A percentile compares a stretch with the other conserved stretches of the same genome.
Evolutionary conservation across 2,797 vertebrate species (phyloP).

Genomic region (Myripristis jacobus): DNA sequence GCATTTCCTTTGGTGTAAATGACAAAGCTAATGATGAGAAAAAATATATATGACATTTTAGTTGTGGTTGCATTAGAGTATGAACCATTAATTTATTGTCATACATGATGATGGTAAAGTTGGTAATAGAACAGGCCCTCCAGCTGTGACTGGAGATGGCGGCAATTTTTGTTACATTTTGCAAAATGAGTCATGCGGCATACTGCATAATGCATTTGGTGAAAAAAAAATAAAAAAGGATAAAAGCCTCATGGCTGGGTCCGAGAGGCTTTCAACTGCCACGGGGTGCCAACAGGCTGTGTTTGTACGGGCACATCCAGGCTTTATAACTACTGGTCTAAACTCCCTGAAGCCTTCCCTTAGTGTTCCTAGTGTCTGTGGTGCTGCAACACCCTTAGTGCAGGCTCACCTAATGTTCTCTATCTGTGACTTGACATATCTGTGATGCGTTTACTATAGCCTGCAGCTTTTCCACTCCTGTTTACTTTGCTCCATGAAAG

Average conservation of each 20-base stretch:
- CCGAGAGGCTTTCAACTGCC: not conserved
- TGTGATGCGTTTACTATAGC: not conserved
- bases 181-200: conserved; percentile 7
- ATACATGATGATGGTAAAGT: not conserved
- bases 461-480: not conserved
- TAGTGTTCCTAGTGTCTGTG: not conserved
- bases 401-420: not conserved
- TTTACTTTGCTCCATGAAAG: not conserved
- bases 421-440: not conserved
- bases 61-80: not conserved
- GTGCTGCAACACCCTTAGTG: not conserved
- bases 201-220: conserved; percentile 14
- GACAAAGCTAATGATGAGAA: no score
- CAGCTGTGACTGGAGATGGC: not conserved
- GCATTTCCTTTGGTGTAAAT: no score
- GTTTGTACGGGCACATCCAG: not conserved
- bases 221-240: not conserved
- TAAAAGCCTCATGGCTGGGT: not conserved
- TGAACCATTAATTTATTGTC: not conserved
- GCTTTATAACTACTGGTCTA: not conserved
- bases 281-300: not conserved
- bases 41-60: not conserved
- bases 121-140: not conserved
- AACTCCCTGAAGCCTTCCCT: not conserved
- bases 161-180: not conserved